phyloP scores from a whole-genome alignment of 2,888 invertebrate genomes.

The Sussaba pulchella region DNA sequence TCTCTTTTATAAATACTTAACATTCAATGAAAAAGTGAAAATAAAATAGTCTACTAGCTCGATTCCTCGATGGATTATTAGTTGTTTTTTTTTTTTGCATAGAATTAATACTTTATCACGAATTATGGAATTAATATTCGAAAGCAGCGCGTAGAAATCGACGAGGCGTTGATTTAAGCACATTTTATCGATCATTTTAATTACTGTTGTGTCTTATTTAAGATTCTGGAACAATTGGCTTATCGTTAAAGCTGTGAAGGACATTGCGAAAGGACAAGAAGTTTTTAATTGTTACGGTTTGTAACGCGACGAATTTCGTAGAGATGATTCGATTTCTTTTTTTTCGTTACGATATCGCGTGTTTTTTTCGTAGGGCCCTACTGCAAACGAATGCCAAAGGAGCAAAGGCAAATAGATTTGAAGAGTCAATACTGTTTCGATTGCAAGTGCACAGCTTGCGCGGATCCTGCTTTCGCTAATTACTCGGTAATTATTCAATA shows the following conservation, averaged over 20 bases:
- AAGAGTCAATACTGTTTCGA: constrained; percentile 91
- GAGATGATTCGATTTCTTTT: no score
- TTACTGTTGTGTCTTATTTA: constrained; percentile 72
- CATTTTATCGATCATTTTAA: neutral
- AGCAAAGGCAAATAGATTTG: constrained; percentile 88
- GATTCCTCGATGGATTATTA: no score
- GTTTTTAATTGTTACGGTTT: constrained; percentile 94
- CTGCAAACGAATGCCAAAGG: constrained; percentile 87
- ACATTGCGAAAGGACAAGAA: constrained; percentile 89
- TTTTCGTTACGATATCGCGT: no score
- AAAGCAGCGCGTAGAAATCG: no score
- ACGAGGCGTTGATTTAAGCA: no score
- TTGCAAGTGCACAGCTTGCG: constrained; percentile 91
- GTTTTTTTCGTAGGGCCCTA: constrained; percentile 87
- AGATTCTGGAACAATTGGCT: constrained; percentile 90
- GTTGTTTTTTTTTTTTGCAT: no score
- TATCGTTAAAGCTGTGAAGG: constrained; percentile 89
- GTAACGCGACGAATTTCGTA: constrained; percentile 13
- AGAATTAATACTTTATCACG: no score
- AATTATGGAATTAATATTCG: no score
- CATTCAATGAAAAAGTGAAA: no score
- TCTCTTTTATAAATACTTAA: no score
- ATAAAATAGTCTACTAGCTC: no score
- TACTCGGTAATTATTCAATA: constrained; percentile 73
- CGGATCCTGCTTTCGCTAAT: constrained; percentile 78